Conservation (phyloP, 2,888 invertebrate species). For the Sinohyriopsis cumingii region DNA sequence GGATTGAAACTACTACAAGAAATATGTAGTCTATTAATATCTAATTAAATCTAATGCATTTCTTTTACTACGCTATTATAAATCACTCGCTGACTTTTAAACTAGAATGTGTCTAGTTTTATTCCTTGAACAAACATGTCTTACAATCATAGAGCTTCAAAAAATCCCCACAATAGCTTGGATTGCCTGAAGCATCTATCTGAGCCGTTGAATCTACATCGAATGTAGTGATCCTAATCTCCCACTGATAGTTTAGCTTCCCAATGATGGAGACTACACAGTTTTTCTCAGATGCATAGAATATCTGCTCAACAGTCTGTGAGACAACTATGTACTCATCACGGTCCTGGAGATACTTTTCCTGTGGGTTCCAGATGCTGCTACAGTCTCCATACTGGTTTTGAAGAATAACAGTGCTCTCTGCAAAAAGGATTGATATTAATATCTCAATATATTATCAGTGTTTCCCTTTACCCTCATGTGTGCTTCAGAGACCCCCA, state of each 20-base stretch:
- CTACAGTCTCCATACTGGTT: constrained; percentile 28
- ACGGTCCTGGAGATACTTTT: constrained; percentile 16
- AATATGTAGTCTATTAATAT: too few relatives aligned
- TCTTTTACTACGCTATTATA: too few relatives aligned
- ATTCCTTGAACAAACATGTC: background rate
- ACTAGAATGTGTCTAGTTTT: too few relatives aligned
- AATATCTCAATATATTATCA: too few relatives aligned
- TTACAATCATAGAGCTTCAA: constrained; percentile 39
- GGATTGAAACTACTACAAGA: too few relatives aligned
- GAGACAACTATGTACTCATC: constrained; percentile 21
- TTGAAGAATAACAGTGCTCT: constrained; percentile 25
- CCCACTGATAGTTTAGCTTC: constrained; percentile 33
- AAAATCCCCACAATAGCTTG: constrained; percentile 25
- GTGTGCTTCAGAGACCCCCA: too few relatives aligned
- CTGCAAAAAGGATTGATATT: constrained; percentile 13
- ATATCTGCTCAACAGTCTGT: constrained; percentile 17
- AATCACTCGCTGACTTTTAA: too few relatives aligned
- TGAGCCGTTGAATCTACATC: constrained; percentile 20
- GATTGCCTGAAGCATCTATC: constrained; percentile 12
- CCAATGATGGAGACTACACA: constrained; percentile 35
- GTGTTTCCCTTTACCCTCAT: too few relatives aligned
- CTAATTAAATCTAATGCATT: too few relatives aligned
- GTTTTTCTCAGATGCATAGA: constrained; percentile 26
- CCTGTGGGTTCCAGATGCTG: constrained; percentile 29
- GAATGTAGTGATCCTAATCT: constrained; percentile 22